Evolutionary conservation across 2,888 invertebrate species (phyloP).

Genomic region (Sphaerophoria rueppellii): DNA sequence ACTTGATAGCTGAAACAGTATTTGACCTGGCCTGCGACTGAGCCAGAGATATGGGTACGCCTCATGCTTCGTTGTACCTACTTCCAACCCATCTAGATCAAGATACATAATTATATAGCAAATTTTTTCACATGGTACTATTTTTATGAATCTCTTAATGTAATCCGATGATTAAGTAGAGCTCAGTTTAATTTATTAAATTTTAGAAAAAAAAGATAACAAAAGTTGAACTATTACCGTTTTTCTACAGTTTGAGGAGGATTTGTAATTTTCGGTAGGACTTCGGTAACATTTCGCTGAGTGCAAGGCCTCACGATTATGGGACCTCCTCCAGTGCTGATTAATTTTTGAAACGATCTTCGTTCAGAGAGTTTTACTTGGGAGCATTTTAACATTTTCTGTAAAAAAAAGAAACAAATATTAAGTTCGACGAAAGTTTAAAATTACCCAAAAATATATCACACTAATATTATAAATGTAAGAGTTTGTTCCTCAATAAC

Average conservation of each 20-base stretch:
- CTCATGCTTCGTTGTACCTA: too few species aligned
- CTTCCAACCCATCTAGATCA: too few species aligned
- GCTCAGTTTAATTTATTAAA: too few species aligned
- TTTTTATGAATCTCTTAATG: too few species aligned
- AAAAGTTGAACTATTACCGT: constrained; percentile 19
- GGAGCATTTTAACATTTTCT: constrained; percentile 49
- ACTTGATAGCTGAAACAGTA: too few species aligned
- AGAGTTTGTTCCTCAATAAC: neutral
- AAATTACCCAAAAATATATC: too few species aligned
- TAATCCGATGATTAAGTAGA: too few species aligned
- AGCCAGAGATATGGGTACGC: too few species aligned
- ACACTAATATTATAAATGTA: neutral
- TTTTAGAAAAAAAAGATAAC: neutral
- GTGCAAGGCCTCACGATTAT: constrained; percentile 35
- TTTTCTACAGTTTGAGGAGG: constrained; percentile 8
- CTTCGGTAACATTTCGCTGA: constrained; percentile 28
- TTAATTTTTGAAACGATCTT: neutral
- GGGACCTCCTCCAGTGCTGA: neutral
- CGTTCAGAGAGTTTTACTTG: constrained; percentile 52
- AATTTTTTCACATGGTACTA: too few species aligned
- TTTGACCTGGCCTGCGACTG: too few species aligned
- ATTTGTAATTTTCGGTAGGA: neutral
- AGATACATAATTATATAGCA: too few species aligned
- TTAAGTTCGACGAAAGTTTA: too few species aligned
- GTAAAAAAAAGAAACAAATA: neutral